A percentile compares a stretch with the other conserved stretches of the same genome.
phyloP scores from a whole-genome alignment of 2,888 invertebrate genomes.

The Eudasyphora cyanicolor region DNA sequence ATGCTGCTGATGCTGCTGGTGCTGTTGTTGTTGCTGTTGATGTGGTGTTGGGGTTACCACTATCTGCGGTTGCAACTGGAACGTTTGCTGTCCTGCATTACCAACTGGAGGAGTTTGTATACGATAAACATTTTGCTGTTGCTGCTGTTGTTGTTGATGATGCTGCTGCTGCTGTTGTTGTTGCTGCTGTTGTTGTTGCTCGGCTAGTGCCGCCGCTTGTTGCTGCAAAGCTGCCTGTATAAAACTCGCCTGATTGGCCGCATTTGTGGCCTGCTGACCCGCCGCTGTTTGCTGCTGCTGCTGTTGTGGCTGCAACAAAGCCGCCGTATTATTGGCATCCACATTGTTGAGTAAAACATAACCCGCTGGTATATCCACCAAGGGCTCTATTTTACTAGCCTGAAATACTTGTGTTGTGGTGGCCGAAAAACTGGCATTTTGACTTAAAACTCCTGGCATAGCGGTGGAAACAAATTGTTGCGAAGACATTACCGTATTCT shows the following conservation, averaged over 20 bases:
- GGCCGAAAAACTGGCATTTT: slow-evolving; percentile 91
- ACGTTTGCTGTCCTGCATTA: slow-evolving; percentile 57
- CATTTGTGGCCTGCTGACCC: slow-evolving; percentile 39
- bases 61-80: slow-evolving; percentile 68
- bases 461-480: slow-evolving; percentile 91
- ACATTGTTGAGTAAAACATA: slow-evolving; percentile 86
- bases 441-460: slow-evolving; percentile 89
- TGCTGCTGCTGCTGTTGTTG: slow-evolving; percentile 66
- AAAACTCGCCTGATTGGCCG: slow-evolving; percentile 49
- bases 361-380: slow-evolving; percentile 87
- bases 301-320: slow-evolving; percentile 67
- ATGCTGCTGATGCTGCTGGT: slow-evolving; percentile 3
- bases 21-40: slow-evolving; percentile 55
- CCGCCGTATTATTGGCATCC: slow-evolving; percentile 74
- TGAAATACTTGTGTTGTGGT: slow-evolving; percentile 85
- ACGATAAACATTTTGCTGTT: slow-evolving; percentile 65
- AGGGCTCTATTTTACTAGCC: slow-evolving; percentile 91
- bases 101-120: slow-evolving; percentile 60
- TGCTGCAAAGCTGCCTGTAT: slow-evolving; percentile 63
- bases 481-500: slow-evolving; percentile 94
- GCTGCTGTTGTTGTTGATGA: slow-evolving; percentile 67
- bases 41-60: slow-evolving; percentile 45
- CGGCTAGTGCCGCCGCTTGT: slow-evolving; percentile 52
- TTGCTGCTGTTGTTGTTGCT: slow-evolving; percentile 67
- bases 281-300: slow-evolving; percentile 49